A percentile compares a stretch with the other conserved stretches of the same genome.
phyloP scores from a whole-genome alignment of 2,888 invertebrate genomes.

The Megamerina dolium region DNA sequence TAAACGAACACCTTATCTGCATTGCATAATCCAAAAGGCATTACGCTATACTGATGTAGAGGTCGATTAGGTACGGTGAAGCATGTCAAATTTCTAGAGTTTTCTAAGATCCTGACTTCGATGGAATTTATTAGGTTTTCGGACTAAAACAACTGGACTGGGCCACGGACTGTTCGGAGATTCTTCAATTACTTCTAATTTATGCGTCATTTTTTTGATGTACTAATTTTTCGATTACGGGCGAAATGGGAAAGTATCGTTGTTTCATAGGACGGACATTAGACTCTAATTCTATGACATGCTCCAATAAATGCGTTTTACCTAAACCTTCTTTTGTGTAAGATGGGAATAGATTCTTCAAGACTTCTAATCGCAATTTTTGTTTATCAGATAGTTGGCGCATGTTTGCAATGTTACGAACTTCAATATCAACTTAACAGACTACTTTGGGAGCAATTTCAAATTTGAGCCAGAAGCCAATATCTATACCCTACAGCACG shows the following conservation, averaged over 20 bases:
- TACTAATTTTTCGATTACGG: conserved; percentile 8
- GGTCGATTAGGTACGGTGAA: too few relatives aligned
- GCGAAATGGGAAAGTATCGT: conserved; percentile 9
- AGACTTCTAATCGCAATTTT: too few relatives aligned
- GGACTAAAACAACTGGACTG: conserved; percentile 5
- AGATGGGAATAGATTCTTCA: too few relatives aligned
- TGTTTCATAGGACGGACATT: conserved; percentile 8
- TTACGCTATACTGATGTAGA: conserved; percentile 14
- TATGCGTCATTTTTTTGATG: conserved; percentile 5
- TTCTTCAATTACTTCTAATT: conserved; percentile 7
- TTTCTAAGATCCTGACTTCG: conserved; percentile 4
- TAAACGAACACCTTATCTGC: conserved; percentile 18
- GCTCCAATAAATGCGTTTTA: too few relatives aligned
- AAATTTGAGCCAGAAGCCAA: too few relatives aligned
- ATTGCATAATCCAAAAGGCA: conserved; percentile 11
- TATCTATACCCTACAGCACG: conserved; percentile 4
- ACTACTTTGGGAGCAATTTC: too few relatives aligned
- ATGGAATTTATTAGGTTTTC: conserved; percentile 5
- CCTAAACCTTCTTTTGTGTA: too few relatives aligned
- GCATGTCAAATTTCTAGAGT: not conserved
- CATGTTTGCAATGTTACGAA: too few relatives aligned
- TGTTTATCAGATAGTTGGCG: too few relatives aligned
- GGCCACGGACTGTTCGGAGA: conserved; percentile 8
- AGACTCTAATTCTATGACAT: conserved; percentile 3
- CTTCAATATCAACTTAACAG: too few relatives aligned